These are phyloP conservation scores for Proteles cristata DNA, from an alignment of 2,113 vertebrate genomes.

Conservation along the genomic window DNA sequence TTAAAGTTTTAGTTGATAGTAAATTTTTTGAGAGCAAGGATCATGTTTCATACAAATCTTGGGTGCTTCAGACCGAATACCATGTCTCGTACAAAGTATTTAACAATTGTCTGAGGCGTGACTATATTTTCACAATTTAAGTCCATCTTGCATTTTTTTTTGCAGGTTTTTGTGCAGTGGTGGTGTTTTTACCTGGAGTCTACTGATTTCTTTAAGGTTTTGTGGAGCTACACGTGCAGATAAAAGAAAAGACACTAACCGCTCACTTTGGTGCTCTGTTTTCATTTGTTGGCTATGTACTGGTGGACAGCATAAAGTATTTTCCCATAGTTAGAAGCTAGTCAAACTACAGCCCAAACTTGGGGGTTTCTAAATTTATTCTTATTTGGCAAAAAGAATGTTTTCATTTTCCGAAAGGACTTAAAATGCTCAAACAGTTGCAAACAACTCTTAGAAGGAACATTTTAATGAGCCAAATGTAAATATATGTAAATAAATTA, in stretches of 20 bases:
- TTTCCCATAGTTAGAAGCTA: conserved; percentile 63
- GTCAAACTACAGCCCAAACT: conserved; percentile 59
- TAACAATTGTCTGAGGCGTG: conserved; percentile 13
- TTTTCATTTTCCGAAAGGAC: conserved; percentile 72
- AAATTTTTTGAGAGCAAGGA: not conserved
- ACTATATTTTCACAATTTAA: conserved; percentile 31
- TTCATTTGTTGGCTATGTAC: conserved; percentile 25
- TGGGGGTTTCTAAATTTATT: conserved; percentile 71
- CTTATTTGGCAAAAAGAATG: conserved; percentile 71
- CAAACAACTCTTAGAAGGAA: conserved; percentile 73
- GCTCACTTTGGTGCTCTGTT: not conserved
- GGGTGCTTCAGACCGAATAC: not conserved
- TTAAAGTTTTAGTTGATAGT: not conserved
- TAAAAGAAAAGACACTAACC: not conserved
- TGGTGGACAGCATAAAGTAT: conserved; percentile 42
- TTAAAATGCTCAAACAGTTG: conserved; percentile 76
- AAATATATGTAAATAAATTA: conserved; percentile 82
- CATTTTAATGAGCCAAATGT: conserved; percentile 80
- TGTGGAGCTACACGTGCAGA: not conserved
- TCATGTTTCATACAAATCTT: not conserved
- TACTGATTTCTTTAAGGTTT: not conserved
- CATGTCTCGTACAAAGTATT: not conserved
- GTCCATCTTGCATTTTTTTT: not conserved
- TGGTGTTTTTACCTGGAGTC: not conserved
- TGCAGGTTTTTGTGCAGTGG: not conserved